phyloP scores from a whole-genome alignment of 35 echinoderm and acorn worm species.

The Acanthaster planci region DNA sequence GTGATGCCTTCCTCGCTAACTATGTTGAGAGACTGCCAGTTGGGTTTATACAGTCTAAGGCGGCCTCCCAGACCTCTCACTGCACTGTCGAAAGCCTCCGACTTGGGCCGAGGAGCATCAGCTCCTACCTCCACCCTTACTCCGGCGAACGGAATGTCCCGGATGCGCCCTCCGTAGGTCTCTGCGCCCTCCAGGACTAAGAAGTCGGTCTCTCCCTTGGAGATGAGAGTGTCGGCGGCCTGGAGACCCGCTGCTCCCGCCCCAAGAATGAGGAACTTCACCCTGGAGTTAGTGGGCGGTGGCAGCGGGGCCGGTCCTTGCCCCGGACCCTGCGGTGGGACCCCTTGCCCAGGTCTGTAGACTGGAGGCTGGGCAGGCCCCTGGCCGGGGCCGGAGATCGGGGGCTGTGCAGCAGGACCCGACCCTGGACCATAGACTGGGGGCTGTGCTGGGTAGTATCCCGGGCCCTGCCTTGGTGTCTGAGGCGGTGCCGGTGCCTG shows the following conservation, averaged over 20 bases:
- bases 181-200: constrained; percentile 35
- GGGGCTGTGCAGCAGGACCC: not conserved
- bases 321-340: not conserved
- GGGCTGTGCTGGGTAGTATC: not conserved
- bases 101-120: constrained; percentile 12
- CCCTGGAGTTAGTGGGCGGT: not conserved
- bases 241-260: constrained; percentile 52
- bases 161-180: constrained; percentile 33
- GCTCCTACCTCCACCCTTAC: constrained; percentile 41
- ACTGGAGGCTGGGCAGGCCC: not conserved
- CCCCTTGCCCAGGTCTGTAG: not conserved
- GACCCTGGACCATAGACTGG: not conserved
- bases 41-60: not conserved
- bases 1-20: not conserved
- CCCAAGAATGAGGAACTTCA: constrained; percentile 51
- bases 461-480: not conserved
- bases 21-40: constrained; percentile 25
- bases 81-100: not conserved
- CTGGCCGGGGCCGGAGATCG: not conserved
- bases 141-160: constrained; percentile 48
- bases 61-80: not conserved
- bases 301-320: not conserved
- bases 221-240: constrained; percentile 27
- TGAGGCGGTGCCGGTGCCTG: too few species aligned
- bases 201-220: constrained; percentile 39